These are phyloP conservation scores for Centropristis striata DNA, from an alignment of 2,113 vertebrate genomes.

Conservation along the genomic window DNA sequence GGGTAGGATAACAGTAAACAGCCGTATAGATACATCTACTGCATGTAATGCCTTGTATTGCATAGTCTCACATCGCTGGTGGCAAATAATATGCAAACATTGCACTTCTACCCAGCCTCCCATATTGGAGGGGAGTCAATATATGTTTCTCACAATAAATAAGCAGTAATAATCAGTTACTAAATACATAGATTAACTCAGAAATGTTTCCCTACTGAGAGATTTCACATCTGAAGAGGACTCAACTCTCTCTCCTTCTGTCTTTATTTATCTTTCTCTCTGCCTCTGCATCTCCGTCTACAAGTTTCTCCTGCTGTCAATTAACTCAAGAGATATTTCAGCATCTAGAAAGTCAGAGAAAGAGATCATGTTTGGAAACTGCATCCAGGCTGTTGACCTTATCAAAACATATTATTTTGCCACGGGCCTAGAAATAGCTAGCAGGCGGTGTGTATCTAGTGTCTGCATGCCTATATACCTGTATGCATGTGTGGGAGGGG, in stretches of 20 bases:
- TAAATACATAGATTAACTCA: slow-evolving; percentile 3
- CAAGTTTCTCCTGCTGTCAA: slow-evolving; percentile 29
- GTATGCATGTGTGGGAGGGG: slow-evolving; percentile 1
- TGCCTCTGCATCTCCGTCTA: slow-evolving; percentile 4
- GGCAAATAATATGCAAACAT: background rate
- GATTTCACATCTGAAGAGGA: background rate
- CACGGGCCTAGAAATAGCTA: slow-evolving; percentile 60
- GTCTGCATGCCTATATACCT: slow-evolving; percentile 48
- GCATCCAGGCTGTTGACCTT: slow-evolving; percentile 67
- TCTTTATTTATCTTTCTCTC: background rate
- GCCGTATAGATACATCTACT: background rate
- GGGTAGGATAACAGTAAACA: background rate
- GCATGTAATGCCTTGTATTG: background rate
- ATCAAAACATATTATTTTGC: slow-evolving; percentile 72
- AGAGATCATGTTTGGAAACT: slow-evolving; percentile 59
- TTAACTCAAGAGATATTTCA: slow-evolving; percentile 50
- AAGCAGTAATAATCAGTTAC: background rate
- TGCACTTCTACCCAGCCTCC: background rate
- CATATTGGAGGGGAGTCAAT: background rate
- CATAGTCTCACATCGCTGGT: slow-evolving; percentile 5
- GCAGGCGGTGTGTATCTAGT: slow-evolving; percentile 52
- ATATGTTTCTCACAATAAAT: background rate
- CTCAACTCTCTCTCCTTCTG: background rate
- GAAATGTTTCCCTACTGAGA: background rate
- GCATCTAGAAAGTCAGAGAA: slow-evolving; percentile 26